Conservation (phyloP, 2,888 invertebrate genomes). For the Prostheceraeus crozeri region DNA sequence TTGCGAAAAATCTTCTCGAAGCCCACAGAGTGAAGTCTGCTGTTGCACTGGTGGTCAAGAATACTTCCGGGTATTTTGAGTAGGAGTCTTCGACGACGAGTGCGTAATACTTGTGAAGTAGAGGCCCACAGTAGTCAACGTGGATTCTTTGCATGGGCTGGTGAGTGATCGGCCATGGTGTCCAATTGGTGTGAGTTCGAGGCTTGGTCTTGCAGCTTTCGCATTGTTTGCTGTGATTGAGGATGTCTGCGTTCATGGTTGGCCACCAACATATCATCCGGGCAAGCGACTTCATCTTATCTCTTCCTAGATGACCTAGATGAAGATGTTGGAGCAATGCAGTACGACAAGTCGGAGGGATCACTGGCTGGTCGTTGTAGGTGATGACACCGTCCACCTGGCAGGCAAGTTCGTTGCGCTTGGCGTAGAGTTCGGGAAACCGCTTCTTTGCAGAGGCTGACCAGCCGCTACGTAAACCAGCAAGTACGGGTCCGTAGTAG, state of each 20-base stretch:
- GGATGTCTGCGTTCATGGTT: constrained; percentile 15
- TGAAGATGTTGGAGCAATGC: background rate
- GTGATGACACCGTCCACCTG: too few relatives aligned
- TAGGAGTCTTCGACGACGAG: constrained; percentile 12
- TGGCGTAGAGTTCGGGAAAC: too few relatives aligned
- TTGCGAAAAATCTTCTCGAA: constrained; percentile 25
- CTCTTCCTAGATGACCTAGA: constrained; percentile 9
- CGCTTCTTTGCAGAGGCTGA: constrained; percentile 15
- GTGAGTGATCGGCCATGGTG: constrained; percentile 10
- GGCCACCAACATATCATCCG: constrained; percentile 21
- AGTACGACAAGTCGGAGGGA: too few relatives aligned
- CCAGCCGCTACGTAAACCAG: constrained; percentile 11
- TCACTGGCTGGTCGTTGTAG: too few relatives aligned
- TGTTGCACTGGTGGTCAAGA: constrained; percentile 18
- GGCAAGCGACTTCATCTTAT: constrained; percentile 15
- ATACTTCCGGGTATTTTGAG: constrained; percentile 17
- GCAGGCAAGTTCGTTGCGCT: too few relatives aligned
- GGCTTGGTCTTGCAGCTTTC: constrained; percentile 8
- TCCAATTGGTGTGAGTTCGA: constrained; percentile 5
- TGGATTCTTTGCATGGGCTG: constrained; percentile 18
- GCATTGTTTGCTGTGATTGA: background rate
- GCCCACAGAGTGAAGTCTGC: background rate
- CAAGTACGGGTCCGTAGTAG: background rate
- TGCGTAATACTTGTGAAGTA: background rate
- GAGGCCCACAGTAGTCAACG: constrained; percentile 14